Base-by-base conservation (phyloP, 2,797 vertebrate species). In the Anguilla pacifica region DNA sequence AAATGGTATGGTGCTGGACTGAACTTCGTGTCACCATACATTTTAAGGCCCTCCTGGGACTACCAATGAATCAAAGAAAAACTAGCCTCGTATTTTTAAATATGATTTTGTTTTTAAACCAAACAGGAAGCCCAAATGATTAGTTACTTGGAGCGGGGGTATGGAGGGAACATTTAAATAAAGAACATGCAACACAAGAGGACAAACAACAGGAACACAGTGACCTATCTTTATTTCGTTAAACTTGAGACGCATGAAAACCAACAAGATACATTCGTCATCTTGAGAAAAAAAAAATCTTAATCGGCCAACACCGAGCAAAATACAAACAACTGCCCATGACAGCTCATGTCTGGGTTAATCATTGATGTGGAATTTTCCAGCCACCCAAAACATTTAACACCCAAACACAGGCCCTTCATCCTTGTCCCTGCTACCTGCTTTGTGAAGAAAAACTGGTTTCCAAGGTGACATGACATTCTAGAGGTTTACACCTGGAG, bases 311-410 rank as follows among this genome's bases (percentile, higher is more conserved):
- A 15, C 85, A 77, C 13, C 72, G 59, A 72, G 28, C 25, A 25
- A 83, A 31, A 51, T 22, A 17, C 81, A 67, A 79, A 59, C 51
- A 59, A 84, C 43, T 72, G 28, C 59, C 31, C n/a, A 72, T 43
- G 49, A 67, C 4, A n/a, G 39, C 79, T 53, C 31, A 17, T 35
- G 6, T 43, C 85, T 59, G 46, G 85, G 88, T 88, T 88, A 86
- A 84, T 86, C 35, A 86, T 83, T 88, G 22, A 83, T 43, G 79
- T 83, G 74, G 87, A 88, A 86, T 55, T 70, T 74, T 72, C 85
- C 77, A 84, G 79, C 22, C 10, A n/a, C 35, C 4, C 4, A 55
- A 74, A 74, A 86, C 49, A 4, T 49, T 83, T 39, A 64, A 10
- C 46, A 86, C 31, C 39, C 49, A 55, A 11, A 59, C 61, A 46